Conservation (phyloP, 2,113 vertebrate genomes). For the Dasyornis broadbenti region DNA sequence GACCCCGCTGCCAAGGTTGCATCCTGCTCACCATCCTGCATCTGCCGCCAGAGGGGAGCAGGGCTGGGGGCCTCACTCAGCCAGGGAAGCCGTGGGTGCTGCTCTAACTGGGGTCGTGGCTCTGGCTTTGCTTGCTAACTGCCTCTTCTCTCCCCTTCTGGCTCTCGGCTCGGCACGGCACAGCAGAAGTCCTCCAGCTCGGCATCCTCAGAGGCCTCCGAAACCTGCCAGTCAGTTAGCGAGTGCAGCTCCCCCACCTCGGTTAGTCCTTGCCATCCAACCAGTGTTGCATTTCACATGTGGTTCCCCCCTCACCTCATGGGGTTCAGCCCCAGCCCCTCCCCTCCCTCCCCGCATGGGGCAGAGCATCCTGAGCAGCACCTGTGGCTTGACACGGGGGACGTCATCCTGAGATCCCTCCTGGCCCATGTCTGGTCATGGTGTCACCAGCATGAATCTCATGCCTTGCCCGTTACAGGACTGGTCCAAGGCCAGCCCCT, state of each 20-base stretch:
- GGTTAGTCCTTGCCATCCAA: conserved; percentile 77
- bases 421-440: rapidly evolving
- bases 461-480: conserved; percentile 72
- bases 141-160: not conserved
- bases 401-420: not conserved
- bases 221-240: conserved; percentile 96
- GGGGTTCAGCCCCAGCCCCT: not conserved
- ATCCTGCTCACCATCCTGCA: not conserved
- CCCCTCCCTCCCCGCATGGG: not conserved
- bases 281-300: rapidly evolving
- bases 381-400: rapidly evolving
- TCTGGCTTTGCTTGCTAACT: not conserved
- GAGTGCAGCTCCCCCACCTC: conserved; percentile 97
- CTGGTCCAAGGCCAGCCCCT: conserved; percentile 89
- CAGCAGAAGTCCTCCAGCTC: conserved; percentile 96
- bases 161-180: not conserved
- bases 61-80: not conserved
- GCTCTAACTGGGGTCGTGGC: not conserved
- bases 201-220: conserved; percentile 94
- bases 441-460: not conserved
- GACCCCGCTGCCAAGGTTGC: rapidly evolving
- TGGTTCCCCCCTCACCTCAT: not conserved
- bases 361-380: not conserved
- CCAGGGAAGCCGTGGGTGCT: not conserved
- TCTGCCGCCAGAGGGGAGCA: not conserved